Conservation (phyloP, 2,888 invertebrate species). For the Eupithecia abbreviata region DNA sequence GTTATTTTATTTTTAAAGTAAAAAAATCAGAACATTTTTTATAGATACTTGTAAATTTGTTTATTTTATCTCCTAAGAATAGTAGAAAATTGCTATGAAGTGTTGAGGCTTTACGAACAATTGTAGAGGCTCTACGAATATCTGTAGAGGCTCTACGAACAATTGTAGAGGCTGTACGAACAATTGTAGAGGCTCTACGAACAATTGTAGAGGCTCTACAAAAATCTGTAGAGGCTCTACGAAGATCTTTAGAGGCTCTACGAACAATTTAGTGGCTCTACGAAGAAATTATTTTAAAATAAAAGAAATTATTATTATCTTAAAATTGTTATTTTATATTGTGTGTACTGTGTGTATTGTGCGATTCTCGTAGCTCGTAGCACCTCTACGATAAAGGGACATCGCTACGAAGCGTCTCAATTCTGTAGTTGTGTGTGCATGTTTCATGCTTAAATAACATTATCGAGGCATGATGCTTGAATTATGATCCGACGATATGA, state of each 20-base stretch:
- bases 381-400: conserved; percentile 21
- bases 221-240: neutral
- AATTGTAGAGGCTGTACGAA: neutral
- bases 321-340: too few relatives aligned
- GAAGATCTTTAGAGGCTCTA: neutral
- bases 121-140: neutral
- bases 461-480: too few relatives aligned
- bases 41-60: too few relatives aligned
- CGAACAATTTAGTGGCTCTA: too few relatives aligned
- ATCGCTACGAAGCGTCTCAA: conserved; percentile 9
- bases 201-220: neutral
- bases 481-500: too few relatives aligned
- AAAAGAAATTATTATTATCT: too few relatives aligned
- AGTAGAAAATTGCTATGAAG: neutral
- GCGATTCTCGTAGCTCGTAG: neutral
- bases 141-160: neutral
- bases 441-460: too few relatives aligned
- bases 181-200: neutral
- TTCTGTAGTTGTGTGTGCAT: too few relatives aligned
- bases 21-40: too few relatives aligned
- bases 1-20: too few relatives aligned
- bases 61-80: neutral
- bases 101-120: neutral
- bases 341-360: too few relatives aligned
- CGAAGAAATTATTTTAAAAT: too few relatives aligned